phyloP scores from a whole-genome alignment of 2,888 invertebrate species.

The Agriotes lineatus region DNA sequence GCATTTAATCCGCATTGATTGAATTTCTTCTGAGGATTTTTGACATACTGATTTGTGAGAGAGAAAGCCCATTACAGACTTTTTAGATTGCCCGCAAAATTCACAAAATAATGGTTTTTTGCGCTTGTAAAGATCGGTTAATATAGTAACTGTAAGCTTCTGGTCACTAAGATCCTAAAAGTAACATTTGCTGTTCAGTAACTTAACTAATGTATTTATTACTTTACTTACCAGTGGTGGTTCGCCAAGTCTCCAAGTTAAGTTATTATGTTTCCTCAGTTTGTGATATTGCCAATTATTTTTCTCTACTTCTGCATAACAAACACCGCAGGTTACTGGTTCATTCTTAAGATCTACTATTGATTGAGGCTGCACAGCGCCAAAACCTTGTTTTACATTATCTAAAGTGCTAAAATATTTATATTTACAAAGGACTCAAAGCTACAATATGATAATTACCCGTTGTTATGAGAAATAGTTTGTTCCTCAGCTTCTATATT shows the following conservation, averaged over 20 bases:
- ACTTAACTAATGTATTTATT: neutral
- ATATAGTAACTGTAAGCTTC: slow-evolving; percentile 65
- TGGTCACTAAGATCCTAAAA: slow-evolving; percentile 70
- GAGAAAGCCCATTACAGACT: slow-evolving; percentile 69
- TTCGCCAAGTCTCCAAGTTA: slow-evolving; percentile 71
- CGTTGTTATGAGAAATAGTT: too few species aligned
- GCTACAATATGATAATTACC: too few species aligned
- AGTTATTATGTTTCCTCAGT: slow-evolving; percentile 68
- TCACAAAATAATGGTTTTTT: slow-evolving; percentile 69
- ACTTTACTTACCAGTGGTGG: slow-evolving; percentile 66
- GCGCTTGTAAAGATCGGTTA: slow-evolving; percentile 66
- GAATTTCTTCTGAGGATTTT: slow-evolving; percentile 43
- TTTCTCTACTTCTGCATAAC: slow-evolving; percentile 63
- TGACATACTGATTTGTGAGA: slow-evolving; percentile 64
- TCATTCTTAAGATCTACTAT: too few species aligned
- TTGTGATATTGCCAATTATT: slow-evolving; percentile 69
- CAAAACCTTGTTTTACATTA: too few species aligned
- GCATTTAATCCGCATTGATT: slow-evolving; percentile 43
- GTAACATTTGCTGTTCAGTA: neutral
- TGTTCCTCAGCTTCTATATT: too few species aligned
- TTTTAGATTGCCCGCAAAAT: slow-evolving; percentile 65
- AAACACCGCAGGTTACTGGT: slow-evolving; percentile 67
- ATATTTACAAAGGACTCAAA: too few species aligned
- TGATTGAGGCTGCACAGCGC: too few species aligned
- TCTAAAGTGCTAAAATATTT: too few species aligned